Evolutionary conservation across 1,140 invertebrate species (phyloP).

Genomic region (Drosophila simulans): DNA sequence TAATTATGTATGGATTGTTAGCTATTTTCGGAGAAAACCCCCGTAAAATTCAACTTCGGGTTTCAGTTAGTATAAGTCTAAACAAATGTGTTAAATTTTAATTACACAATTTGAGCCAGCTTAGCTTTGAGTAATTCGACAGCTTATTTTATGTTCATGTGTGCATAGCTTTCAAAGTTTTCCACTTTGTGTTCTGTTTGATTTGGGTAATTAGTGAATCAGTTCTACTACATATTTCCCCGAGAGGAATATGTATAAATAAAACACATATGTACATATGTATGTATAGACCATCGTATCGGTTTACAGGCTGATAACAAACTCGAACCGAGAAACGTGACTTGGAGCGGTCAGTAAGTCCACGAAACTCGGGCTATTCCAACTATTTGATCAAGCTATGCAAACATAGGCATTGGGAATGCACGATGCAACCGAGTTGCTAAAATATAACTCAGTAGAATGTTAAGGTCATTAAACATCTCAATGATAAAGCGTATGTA

Average conservation of each 20-base stretch:
- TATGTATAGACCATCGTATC: slow-evolving; percentile 11
- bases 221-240: slow-evolving; percentile 4
- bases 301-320: slow-evolving; percentile 42
- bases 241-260: slow-evolving; percentile 1
- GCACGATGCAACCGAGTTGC: slow-evolving; percentile 30
- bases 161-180: slow-evolving; percentile 10
- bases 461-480: slow-evolving; percentile 36
- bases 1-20: too few species aligned
- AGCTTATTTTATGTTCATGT: slow-evolving; percentile 1
- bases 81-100: background rate
- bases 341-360: slow-evolving; percentile 13
- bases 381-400: slow-evolving; percentile 32
- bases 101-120: background rate
- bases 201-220: slow-evolving; percentile 53
- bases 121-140: background rate
- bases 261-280: slow-evolving; percentile 3
- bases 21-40: too few species aligned
- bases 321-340: slow-evolving; percentile 40
- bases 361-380: slow-evolving; percentile 10
- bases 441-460: slow-evolving; percentile 26
- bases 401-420: slow-evolving; percentile 21
- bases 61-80: too few species aligned
- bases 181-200: slow-evolving; percentile 30
- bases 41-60: too few species aligned
- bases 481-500: slow-evolving; percentile 6